phyloP scores from a whole-genome alignment of 1,140 invertebrate genomes.

The Formica exsecta region DNA sequence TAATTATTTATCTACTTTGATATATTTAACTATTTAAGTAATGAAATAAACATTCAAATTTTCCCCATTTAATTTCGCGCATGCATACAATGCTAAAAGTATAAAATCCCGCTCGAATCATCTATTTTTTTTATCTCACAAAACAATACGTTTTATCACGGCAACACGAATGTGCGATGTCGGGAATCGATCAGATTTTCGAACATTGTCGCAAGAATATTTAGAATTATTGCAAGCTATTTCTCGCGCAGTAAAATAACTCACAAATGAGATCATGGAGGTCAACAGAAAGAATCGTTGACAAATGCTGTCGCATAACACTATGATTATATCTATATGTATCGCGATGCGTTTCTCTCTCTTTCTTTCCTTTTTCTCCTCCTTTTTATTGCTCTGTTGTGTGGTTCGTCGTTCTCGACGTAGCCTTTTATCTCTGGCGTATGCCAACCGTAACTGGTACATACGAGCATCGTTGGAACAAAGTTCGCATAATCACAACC shows the following conservation, averaged over 20 bases:
- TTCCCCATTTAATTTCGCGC: neutral
- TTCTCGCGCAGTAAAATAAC: conserved; percentile 13
- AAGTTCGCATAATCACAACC: conserved; percentile 69
- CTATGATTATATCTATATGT: too few relatives aligned
- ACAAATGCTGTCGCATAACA: neutral
- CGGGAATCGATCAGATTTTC: neutral
- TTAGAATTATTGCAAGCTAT: neutral
- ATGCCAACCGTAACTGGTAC: conserved; percentile 62
- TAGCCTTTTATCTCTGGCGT: conserved; percentile 53
- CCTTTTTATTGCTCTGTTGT: neutral
- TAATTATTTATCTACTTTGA: conserved; percentile 22
- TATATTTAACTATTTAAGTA: conserved; percentile 23
- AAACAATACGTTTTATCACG: neutral
- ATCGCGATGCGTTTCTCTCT: neutral
- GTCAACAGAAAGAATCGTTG: neutral
- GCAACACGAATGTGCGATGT: neutral
- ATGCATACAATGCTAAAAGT: neutral
- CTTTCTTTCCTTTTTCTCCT: conserved; percentile 19
- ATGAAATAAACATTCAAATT: conserved; percentile 1
- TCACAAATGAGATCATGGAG: neutral
- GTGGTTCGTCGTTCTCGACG: neutral
- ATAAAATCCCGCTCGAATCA: too few relatives aligned
- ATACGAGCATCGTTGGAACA: conserved; percentile 49
- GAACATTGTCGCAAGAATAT: neutral
- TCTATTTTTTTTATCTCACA: neutral